These are phyloP conservation scores for Laticauda laticaudata DNA, from an alignment of 2,113 vertebrate genomes.

Conservation along the genomic window DNA sequence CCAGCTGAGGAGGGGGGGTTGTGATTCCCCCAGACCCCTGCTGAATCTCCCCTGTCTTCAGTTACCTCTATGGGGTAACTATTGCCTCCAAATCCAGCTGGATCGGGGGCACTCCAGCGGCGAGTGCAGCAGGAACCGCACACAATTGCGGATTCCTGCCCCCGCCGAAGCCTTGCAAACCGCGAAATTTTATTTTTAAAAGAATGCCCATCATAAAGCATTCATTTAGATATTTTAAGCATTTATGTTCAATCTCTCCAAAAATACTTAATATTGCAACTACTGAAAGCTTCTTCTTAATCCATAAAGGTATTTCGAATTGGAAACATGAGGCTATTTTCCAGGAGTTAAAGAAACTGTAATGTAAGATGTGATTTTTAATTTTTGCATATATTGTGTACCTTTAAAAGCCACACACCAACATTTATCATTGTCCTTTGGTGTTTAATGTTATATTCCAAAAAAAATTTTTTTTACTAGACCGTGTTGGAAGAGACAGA, in stretches of 20 bases:
- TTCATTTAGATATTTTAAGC: neutral
- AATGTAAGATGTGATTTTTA: neutral
- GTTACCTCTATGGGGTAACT: no score
- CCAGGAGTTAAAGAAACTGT: neutral
- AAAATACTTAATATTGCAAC: neutral
- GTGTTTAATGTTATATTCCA: neutral
- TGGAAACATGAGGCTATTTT: neutral
- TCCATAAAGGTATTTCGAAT: neutral
- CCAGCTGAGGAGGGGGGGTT: no score
- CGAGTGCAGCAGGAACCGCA: no score
- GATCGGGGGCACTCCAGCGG: no score
- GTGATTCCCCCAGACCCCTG: no score
- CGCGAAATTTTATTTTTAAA: neutral
- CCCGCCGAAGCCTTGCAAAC: no score
- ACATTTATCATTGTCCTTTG: neutral
- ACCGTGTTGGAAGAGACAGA: neutral
- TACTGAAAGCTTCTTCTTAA: neutral
- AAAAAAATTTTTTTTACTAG: neutral
- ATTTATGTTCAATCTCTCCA: neutral
- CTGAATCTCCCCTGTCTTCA: no score
- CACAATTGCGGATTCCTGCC: no score
- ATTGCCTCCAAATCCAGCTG: no score
- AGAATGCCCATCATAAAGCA: neutral
- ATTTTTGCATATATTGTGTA: neutral
- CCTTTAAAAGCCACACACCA: neutral